Conservation (phyloP, 1,140 invertebrate genomes). For the Drosophila tsacasi region DNA sequence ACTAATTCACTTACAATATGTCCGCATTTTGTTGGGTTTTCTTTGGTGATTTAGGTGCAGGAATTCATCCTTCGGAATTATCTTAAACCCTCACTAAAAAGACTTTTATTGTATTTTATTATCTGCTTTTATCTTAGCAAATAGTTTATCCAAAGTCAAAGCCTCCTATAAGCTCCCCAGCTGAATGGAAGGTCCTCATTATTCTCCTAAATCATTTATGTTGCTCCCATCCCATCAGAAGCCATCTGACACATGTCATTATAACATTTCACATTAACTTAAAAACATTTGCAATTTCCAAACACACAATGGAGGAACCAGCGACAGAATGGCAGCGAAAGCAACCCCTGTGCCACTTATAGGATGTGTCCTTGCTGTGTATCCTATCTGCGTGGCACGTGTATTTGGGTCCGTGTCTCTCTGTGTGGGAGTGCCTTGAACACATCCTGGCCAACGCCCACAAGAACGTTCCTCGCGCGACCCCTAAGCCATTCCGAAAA, state of each 20-base stretch:
- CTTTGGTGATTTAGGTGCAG: slow-evolving; percentile 11
- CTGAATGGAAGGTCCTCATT: slow-evolving; percentile 5
- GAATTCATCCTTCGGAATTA: background rate
- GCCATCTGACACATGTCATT: slow-evolving; percentile 74
- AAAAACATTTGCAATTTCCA: slow-evolving; percentile 81
- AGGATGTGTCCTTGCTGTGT: slow-evolving; percentile 28
- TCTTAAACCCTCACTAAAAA: background rate
- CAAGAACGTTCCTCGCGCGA: slow-evolving; percentile 47
- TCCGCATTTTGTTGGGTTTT: slow-evolving; percentile 26
- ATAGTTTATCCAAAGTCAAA: slow-evolving; percentile 3
- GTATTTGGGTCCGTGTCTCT: slow-evolving; percentile 29
- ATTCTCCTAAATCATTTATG: slow-evolving; percentile 8
- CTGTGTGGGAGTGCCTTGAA: slow-evolving; percentile 44
- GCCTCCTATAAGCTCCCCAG: background rate
- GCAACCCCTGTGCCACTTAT: slow-evolving; percentile 72
- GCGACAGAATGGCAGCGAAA: slow-evolving; percentile 39
- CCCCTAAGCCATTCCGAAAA: slow-evolving; percentile 38
- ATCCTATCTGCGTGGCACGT: slow-evolving; percentile 55
- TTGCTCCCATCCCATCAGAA: slow-evolving; percentile 32
- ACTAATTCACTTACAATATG: slow-evolving; percentile 67
- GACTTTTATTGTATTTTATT: no score
- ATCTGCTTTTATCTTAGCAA: background rate
- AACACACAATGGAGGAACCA: slow-evolving; percentile 57
- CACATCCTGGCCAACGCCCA: slow-evolving; percentile 58
- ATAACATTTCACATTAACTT: slow-evolving; percentile 80